Evolutionary conservation across 2,113 vertebrate species (phyloP).

Genomic region (Romanogobio albipinnatus): DNA sequence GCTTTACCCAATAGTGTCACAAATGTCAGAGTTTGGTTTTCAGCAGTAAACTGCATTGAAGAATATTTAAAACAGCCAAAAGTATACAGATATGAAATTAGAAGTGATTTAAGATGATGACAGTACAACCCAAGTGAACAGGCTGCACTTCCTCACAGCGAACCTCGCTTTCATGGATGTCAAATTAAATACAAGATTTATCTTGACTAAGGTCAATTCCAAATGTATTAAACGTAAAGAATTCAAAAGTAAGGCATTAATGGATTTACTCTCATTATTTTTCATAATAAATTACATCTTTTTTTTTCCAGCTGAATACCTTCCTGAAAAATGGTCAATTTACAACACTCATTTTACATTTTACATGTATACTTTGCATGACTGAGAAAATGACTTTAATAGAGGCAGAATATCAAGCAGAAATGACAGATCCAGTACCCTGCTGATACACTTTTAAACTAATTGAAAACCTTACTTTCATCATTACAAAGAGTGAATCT

Average conservation of each 20-base stretch:
- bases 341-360: not conserved
- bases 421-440: not conserved
- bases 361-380: not conserved
- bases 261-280: not conserved
- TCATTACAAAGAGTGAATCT: not conserved
- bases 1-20: not conserved
- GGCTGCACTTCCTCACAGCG: not conserved
- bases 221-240: not conserved
- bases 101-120: not conserved
- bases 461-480: not conserved
- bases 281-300: not conserved
- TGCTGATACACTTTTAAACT: not conserved
- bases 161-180: not conserved
- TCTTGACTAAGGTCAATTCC: not conserved
- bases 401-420: not conserved
- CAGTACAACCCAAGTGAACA: not conserved
- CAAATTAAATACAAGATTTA: not conserved
- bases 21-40: not conserved
- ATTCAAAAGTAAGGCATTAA: not conserved
- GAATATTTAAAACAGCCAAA: not conserved
- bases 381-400: conserved; percentile 13
- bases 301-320: not conserved
- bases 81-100: no score
- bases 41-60: not conserved
- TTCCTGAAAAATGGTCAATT: not conserved